A percentile compares a stretch with the other conserved stretches of the same genome.
phyloP scores from a whole-genome alignment of 2,888 invertebrate species.

The Drosophila multiciliata region DNA sequence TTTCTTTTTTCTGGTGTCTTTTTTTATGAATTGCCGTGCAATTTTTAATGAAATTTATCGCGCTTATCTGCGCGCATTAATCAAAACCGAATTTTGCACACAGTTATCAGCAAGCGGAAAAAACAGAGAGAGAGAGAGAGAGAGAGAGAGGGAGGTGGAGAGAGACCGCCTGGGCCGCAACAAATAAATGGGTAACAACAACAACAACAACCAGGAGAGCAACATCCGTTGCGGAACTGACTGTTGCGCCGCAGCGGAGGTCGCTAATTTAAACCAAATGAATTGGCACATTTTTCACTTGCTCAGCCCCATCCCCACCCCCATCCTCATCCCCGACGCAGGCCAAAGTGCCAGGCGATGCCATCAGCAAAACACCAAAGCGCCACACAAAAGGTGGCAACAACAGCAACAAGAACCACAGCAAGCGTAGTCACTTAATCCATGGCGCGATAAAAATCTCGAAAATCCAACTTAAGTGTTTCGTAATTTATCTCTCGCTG shows the following conservation, averaged over 20 bases:
- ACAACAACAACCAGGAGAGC: slow-evolving; percentile 15
- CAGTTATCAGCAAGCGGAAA: slow-evolving; percentile 40
- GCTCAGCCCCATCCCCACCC: slow-evolving; percentile 27
- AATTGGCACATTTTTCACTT: slow-evolving; percentile 85
- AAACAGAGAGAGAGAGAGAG: slow-evolving; percentile 4
- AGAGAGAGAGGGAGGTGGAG: neutral
- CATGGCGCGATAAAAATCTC: slow-evolving; percentile 83
- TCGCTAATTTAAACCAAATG: slow-evolving; percentile 84
- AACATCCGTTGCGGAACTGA: slow-evolving; percentile 62
- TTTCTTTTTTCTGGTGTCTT: slow-evolving; percentile 28
- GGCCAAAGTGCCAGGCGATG: slow-evolving; percentile 45
- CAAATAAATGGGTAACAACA: slow-evolving; percentile 57
- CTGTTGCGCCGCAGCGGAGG: slow-evolving; percentile 76
- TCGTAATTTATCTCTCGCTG: slow-evolving; percentile 83
- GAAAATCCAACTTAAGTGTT: slow-evolving; percentile 84
- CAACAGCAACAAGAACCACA: slow-evolving; percentile 38
- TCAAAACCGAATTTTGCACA: slow-evolving; percentile 70
- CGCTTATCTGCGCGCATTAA: slow-evolving; percentile 83
- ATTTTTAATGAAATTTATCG: slow-evolving; percentile 81
- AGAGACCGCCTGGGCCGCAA: slow-evolving; percentile 48
- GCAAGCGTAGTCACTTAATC: slow-evolving; percentile 78
- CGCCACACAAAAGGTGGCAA: slow-evolving; percentile 48
- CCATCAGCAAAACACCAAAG: slow-evolving; percentile 41
- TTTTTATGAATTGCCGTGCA: slow-evolving; percentile 79
- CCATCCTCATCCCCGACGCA: slow-evolving; percentile 34